phyloP scores from a whole-genome alignment of 2,888 invertebrate genomes.

The Chaetoderma sp. region DNA sequence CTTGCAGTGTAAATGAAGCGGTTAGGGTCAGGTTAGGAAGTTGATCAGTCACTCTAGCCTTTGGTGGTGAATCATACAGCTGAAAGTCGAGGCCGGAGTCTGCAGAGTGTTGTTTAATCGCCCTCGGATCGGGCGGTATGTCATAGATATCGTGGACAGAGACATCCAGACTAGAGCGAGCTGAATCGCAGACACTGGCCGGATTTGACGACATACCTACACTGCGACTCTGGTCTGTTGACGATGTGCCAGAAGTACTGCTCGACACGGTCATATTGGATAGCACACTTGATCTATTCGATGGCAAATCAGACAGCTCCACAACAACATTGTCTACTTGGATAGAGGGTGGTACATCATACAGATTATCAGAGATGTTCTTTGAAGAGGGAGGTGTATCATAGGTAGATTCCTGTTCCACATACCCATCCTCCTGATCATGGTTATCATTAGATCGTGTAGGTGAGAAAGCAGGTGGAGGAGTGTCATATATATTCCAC shows the following conservation, averaged over 20 bases:
- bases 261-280: conserved; percentile 64
- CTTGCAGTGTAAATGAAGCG: conserved; percentile 22
- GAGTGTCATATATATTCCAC: conserved; percentile 16
- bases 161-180: conserved; percentile 71
- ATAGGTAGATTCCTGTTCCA: conserved; percentile 17
- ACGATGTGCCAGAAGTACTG: conserved; percentile 55
- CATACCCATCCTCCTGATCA: neutral
- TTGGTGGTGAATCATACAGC: conserved; percentile 76
- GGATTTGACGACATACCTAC: conserved; percentile 64
- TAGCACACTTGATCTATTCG: conserved; percentile 66
- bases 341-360: conserved; percentile 53
- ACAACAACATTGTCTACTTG: conserved; percentile 20
- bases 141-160: conserved; percentile 60
- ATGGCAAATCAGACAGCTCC: conserved; percentile 45
- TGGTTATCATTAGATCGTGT: neutral
- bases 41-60: conserved; percentile 25
- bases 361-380: conserved; percentile 33
- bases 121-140: conserved; percentile 48
- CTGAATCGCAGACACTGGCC: conserved; percentile 75
- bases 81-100: conserved; percentile 62
- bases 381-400: conserved; percentile 37
- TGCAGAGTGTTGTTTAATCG: conserved; percentile 51
- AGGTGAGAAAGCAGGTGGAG: neutral
- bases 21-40: too few species aligned
- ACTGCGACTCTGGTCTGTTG: conserved; percentile 76